Evolutionary conservation across 64 coral and sea anemone genomes (phyloP).

Genomic region (Actinia tenebrosa): DNA sequence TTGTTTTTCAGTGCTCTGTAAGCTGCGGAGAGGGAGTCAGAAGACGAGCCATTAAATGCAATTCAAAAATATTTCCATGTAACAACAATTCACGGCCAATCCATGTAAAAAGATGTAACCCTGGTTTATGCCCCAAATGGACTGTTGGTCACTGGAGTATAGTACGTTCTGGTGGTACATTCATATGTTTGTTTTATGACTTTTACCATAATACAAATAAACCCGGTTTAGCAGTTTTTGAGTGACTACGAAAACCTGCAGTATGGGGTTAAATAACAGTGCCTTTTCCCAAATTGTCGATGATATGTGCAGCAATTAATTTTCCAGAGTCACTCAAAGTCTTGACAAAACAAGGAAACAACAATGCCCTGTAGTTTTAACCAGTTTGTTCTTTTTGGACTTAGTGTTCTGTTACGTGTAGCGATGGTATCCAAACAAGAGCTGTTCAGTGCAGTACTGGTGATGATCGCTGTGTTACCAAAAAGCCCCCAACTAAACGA

Average conservation of each 20-base stretch:
- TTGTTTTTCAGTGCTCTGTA: constrained; percentile 40
- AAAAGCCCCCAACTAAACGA: not conserved
- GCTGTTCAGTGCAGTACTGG: constrained; percentile 33
- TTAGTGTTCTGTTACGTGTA: constrained; percentile 50
- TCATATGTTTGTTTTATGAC: constrained; percentile 1
- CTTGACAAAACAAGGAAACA: no score
- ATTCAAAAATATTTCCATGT: not conserved
- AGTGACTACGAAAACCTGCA: not conserved
- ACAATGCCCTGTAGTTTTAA: no score
- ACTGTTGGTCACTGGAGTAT: constrained; percentile 37
- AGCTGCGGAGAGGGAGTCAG: constrained; percentile 37
- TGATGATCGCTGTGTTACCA: constrained; percentile 23
- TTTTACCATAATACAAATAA: not conserved
- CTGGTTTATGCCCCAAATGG: constrained; percentile 43
- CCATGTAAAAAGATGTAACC: constrained; percentile 26
- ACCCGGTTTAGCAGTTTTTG: not conserved
- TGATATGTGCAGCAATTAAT: no score
- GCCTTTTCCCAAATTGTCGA: no score
- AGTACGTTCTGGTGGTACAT: constrained; percentile 30
- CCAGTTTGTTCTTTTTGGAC: not conserved
- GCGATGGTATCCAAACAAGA: constrained; percentile 26
- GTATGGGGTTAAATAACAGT: no score
- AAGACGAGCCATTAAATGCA: constrained; percentile 27
- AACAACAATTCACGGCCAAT: not conserved
- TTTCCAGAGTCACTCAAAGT: no score